These are phyloP conservation scores for Lithosia quadra DNA, from an alignment of 2,888 invertebrate species.

Conservation along the genomic window DNA sequence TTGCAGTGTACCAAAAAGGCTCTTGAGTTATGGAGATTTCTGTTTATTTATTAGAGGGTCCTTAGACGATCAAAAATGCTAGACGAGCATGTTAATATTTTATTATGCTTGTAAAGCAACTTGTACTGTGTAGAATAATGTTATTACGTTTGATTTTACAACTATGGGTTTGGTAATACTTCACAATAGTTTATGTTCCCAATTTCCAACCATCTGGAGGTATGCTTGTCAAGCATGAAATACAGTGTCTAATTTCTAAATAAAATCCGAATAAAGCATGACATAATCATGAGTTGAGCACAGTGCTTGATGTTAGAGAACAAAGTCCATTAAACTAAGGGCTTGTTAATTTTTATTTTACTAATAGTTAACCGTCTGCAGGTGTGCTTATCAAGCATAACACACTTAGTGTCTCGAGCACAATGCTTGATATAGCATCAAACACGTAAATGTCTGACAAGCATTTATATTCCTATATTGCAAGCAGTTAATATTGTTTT, in stretches of 20 bases:
- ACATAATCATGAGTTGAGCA: no score
- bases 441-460: no score
- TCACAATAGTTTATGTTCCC: neutral
- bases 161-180: neutral
- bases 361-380: neutral
- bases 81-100: neutral
- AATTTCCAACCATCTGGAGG: neutral
- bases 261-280: no score
- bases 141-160: neutral
- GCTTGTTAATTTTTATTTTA: neutral
- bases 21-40: constrained; percentile 8
- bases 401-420: neutral
- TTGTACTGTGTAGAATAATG: neutral
- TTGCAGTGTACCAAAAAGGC: neutral
- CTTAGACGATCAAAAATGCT: neutral
- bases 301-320: no score
- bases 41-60: neutral
- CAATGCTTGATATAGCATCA: no score
- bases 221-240: neutral
- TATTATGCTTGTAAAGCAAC: neutral
- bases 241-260: no score
- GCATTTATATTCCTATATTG: no score
- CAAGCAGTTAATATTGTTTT: no score
- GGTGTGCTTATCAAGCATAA: neutral
- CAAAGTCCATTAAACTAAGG: neutral